Percentiles rank a stretch among this genome's conserved stretches.
phyloP scores from a whole-genome alignment of 2,888 invertebrate genomes.

The Zele albiditarsus region DNA sequence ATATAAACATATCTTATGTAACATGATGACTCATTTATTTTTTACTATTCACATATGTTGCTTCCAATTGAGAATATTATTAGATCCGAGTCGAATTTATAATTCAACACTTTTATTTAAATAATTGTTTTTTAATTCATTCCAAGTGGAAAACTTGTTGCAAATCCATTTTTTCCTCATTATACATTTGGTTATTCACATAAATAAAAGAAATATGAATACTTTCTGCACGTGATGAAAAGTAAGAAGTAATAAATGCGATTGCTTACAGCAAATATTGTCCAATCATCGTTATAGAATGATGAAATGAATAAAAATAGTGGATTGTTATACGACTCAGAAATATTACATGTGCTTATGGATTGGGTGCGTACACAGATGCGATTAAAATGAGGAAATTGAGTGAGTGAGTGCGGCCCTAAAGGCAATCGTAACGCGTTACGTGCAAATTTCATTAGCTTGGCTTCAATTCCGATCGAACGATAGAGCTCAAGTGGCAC shows the following conservation, averaged over 20 bases:
- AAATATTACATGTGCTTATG: conserved; percentile 5
- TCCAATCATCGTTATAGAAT: not conserved
- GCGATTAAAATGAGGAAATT: conserved; percentile 33
- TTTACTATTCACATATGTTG: no score
- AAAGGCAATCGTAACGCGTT: conserved; percentile 16
- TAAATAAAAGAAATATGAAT: no score
- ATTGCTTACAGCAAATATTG: not conserved
- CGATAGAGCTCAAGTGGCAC: conserved; percentile 36
- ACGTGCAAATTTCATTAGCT: conserved; percentile 49
- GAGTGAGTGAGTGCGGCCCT: not conserved
- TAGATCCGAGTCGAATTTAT: no score
- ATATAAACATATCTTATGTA: no score
- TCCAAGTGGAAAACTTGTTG: no score
- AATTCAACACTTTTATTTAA: no score
- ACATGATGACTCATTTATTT: no score
- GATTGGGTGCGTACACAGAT: conserved; percentile 20
- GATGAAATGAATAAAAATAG: not conserved
- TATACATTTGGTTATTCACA: no score
- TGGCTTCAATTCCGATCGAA: conserved; percentile 41
- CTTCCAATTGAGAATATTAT: no score
- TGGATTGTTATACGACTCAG: not conserved
- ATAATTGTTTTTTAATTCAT: no score
- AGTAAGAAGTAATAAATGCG: not conserved
- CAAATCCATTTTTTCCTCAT: no score
- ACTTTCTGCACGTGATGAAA: not conserved